phyloP scores from a whole-genome alignment of 1,140 invertebrate species.

The Psilanteris sp. region DNA sequence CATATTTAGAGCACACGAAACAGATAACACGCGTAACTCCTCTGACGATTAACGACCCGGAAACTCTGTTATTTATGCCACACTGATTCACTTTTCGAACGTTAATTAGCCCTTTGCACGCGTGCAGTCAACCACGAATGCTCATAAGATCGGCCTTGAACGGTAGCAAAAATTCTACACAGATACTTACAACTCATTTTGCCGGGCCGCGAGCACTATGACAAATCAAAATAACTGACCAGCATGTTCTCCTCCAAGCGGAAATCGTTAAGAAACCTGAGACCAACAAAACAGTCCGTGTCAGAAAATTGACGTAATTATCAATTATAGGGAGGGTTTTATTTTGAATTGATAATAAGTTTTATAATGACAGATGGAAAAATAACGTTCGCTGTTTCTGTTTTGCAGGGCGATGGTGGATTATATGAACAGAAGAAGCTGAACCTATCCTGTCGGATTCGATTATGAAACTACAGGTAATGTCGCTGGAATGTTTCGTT shows the following conservation, averaged over 20 bases:
- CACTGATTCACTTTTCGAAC: slow-evolving; percentile 66
- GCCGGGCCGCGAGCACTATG: slow-evolving; percentile 4
- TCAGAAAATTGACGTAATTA: slow-evolving; percentile 6
- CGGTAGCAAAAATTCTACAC: slow-evolving; percentile 43
- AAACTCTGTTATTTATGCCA: slow-evolving; percentile 65
- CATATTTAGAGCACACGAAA: slow-evolving; percentile 55
- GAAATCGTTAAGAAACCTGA: slow-evolving; percentile 19
- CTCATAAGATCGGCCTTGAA: slow-evolving; percentile 54
- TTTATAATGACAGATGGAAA: slow-evolving; percentile 11
- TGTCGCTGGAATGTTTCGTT: slow-evolving; percentile 1
- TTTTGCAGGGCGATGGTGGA: slow-evolving; percentile 37
- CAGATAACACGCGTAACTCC: slow-evolving; percentile 57
- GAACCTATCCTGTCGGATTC: slow-evolving; percentile 32
- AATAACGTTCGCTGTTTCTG: slow-evolving; percentile 12
- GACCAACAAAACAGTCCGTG: neutral
- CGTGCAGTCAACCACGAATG: slow-evolving; percentile 41
- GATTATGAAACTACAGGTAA: slow-evolving; percentile 58
- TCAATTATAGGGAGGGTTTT: slow-evolving; percentile 22
- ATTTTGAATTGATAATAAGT: neutral
- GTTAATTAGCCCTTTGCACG: slow-evolving; percentile 66
- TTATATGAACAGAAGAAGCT: slow-evolving; percentile 26
- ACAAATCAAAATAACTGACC: slow-evolving; percentile 30
- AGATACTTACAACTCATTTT: slow-evolving; percentile 31
- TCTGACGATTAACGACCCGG: slow-evolving; percentile 66
- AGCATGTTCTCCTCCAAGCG: slow-evolving; percentile 1